Evolutionary conservation across 2,888 invertebrate species (phyloP).

Genomic region (Erebia epiphron): DNA sequence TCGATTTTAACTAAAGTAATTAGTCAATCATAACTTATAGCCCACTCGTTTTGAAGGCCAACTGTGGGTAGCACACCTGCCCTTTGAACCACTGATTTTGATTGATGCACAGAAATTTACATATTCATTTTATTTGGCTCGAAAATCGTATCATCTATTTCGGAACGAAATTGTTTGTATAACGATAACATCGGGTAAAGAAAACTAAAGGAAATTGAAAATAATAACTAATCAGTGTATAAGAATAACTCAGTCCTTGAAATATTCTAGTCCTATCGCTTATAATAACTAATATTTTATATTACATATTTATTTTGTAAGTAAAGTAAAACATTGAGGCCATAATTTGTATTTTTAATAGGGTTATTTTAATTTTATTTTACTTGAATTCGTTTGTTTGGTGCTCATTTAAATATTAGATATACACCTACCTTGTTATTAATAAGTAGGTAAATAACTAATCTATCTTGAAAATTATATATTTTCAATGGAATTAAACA

Average conservation of each 20-base stretch:
- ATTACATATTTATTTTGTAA: too few species aligned
- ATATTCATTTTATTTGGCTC: slow-evolving; percentile 6
- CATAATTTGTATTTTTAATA: neutral
- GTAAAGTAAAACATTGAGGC: neutral
- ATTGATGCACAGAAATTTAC: neutral
- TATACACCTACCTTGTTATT: neutral
- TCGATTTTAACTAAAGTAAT: neutral
- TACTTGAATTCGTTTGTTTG: neutral
- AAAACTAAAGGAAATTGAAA: neutral
- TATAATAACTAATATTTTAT: too few species aligned
- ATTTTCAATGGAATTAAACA: neutral
- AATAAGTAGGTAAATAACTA: neutral
- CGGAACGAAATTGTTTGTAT: slow-evolving; percentile 72
- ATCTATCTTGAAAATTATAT: neutral
- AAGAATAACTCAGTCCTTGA: neutral
- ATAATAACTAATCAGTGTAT: neutral
- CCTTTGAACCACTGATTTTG: neutral
- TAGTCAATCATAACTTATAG: too few species aligned
- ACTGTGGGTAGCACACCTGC: neutral
- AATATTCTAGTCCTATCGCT: slow-evolving; percentile 1
- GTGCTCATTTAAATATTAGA: neutral
- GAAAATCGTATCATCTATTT: slow-evolving; percentile 73
- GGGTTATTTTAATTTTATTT: neutral
- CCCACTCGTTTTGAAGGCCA: neutral
- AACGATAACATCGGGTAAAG: slow-evolving; percentile 55